Percentiles rank a stretch among this genome's conserved stretches.
Conservation (phyloP, 2,113 vertebrate genomes). For the Dendrocopos noguchii region DNA sequence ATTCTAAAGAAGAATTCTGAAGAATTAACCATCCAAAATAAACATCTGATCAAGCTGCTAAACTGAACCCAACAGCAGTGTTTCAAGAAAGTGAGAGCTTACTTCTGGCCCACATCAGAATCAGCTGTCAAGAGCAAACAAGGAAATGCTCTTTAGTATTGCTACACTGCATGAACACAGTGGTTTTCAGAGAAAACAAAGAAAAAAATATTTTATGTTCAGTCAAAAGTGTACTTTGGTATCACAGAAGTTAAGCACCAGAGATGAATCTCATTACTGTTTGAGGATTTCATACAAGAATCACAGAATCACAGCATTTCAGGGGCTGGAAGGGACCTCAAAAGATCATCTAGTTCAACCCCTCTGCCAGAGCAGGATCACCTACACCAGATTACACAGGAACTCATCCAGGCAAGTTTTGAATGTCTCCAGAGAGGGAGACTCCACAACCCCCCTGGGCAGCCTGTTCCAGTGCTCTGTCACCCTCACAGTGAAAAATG, state of each 20-base stretch:
- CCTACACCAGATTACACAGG: too few species aligned
- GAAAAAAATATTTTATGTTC: background rate
- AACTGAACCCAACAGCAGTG: background rate
- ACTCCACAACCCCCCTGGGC: too few species aligned
- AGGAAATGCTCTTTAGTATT: background rate
- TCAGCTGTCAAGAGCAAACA: background rate
- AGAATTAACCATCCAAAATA: background rate
- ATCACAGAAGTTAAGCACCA: background rate
- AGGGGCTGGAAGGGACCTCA: too few species aligned
- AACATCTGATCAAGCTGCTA: background rate
- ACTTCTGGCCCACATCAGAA: background rate
- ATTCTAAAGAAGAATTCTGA: background rate
- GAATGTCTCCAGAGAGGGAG: too few species aligned
- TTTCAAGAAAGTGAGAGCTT: background rate
- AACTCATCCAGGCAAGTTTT: too few species aligned
- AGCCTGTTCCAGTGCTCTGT: too few species aligned
- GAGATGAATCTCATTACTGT: background rate
- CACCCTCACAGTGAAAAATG: too few species aligned
- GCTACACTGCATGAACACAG: background rate
- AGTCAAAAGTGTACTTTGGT: background rate
- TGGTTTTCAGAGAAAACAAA: background rate
- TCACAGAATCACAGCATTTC: too few species aligned
- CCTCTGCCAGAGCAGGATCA: too few species aligned
- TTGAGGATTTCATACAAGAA: background rate
- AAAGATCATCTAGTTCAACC: too few species aligned